Evolutionary conservation across 2,797 vertebrate species (phyloP).

Genomic region (Chromobotia macracanthus): DNA sequence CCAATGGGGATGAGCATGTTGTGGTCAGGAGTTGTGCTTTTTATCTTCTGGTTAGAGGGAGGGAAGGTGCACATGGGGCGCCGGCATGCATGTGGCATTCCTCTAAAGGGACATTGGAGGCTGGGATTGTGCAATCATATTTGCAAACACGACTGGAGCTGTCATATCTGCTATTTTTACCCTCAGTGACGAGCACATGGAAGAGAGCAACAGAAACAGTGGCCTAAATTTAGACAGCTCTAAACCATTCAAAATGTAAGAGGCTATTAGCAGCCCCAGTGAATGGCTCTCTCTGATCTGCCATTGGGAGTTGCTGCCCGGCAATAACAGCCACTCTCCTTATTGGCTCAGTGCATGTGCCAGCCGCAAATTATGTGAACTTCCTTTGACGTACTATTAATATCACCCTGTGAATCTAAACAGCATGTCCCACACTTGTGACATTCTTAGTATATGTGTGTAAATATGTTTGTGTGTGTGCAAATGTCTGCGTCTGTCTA

Average conservation of each 20-base stretch:
- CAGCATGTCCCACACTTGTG: conserved; percentile 46
- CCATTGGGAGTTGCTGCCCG: conserved; percentile 63
- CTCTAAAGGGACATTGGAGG: conserved; percentile 65
- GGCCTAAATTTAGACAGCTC: conserved; percentile 77
- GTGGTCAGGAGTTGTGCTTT: conserved; percentile 67
- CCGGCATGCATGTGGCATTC: conserved; percentile 64
- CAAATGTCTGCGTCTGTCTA: conserved; percentile 44
- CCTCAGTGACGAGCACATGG: conserved; percentile 74
- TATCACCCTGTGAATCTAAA: conserved; percentile 52
- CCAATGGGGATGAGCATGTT: conserved; percentile 71
- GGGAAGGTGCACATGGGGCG: conserved; percentile 53
- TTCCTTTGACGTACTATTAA: conserved; percentile 59
- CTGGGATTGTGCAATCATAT: conserved; percentile 80
- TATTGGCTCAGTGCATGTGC: conserved; percentile 45
- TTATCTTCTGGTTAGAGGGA: conserved; percentile 58
- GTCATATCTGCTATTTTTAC: conserved; percentile 78
- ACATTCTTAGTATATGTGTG: conserved; percentile 47
- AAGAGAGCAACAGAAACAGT: conserved; percentile 82
- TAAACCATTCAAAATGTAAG: conserved; percentile 72
- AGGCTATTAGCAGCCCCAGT: conserved; percentile 53
- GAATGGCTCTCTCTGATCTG: conserved; percentile 65
- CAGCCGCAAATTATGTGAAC: conserved; percentile 52
- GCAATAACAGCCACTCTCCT: conserved; percentile 62
- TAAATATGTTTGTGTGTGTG: conserved; percentile 46
- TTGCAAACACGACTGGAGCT: conserved; percentile 82